Evolutionary conservation across 2,797 vertebrate species (phyloP), one percentile per base, ranked within the genome.

Genomic region (Hoplostethus mediterraneus): DNA sequence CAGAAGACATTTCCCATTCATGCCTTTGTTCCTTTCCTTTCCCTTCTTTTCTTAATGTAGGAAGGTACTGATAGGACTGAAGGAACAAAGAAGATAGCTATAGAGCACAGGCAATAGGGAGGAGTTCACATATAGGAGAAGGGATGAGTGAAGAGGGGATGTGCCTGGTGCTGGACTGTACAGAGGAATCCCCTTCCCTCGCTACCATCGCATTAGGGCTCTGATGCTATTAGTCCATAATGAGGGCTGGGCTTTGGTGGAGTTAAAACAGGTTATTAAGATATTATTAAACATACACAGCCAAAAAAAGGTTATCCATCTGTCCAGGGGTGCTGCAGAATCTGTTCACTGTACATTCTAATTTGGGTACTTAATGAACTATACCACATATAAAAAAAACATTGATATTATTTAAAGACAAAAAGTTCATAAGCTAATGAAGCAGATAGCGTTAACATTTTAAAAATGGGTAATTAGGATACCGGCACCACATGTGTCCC

Each of bases 151-250:
- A 70, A 38, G 13, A 67, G 36, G 36, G 51, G 64, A 63, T 49
- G 61, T 36, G 52, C 28, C 31, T 21, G 65, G 64, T 62, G 71
- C 52, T 69, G 60, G n/a, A 14, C 14, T 36, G 55, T 42, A 52
- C 10, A 70, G 45, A 63, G 31, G 65, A 63, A 78, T 65, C 65
- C 42, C 58, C 28, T 54, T 61, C 31, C 31, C 49, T 67, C 7
- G 36, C 56, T 44, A 64, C 42, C 62, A 54, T 36, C 59, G 51
- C 59, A 47, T 71, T 3, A 11, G 17, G 9, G n/a, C 44, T 53
- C 73, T 61, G 31, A 55, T 63, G 73, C 79, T 57, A 81, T 75
- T 56, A 67, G 47, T 68, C 33, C 74, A 71, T 67, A 62, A 65
- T 73, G 63, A 83, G 38, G 65, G 16, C 47, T 30, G 16, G 21